Evolutionary conservation across 2,888 invertebrate species (phyloP).

Genomic region (Hypomecis atomaria): DNA sequence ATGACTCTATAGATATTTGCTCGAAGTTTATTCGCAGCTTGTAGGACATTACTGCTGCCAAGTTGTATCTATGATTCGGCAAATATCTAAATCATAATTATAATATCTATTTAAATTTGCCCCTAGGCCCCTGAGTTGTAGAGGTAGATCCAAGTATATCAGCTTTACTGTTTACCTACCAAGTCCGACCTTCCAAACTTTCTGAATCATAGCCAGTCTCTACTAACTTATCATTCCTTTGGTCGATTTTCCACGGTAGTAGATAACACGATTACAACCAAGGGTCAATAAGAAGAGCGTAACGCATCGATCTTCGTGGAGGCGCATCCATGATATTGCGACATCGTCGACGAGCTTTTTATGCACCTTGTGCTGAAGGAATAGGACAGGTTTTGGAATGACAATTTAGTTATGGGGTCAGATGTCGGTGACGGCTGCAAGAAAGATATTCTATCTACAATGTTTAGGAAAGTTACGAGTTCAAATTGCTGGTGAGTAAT

Average conservation of each 20-base stretch:
- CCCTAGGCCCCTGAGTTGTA: no score
- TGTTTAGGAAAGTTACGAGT: conserved; percentile 32
- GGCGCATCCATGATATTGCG: conserved; percentile 37
- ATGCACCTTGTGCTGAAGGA: conserved; percentile 17
- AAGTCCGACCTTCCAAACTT: neutral
- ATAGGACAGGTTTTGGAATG: conserved; percentile 11
- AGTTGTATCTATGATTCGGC: no score
- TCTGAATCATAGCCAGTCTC: neutral
- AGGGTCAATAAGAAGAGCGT: conserved; percentile 44
- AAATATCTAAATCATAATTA: no score
- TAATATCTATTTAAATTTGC: no score
- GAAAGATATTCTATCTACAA: conserved; percentile 22
- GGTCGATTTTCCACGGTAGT: conserved; percentile 19
- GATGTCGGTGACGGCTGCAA: conserved; percentile 38
- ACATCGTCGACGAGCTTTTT: conserved; percentile 23
- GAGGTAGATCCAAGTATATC: no score
- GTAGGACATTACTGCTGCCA: no score
- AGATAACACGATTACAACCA: conserved; percentile 37
- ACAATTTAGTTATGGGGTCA: conserved; percentile 32
- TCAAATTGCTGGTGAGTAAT: neutral
- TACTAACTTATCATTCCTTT: conserved; percentile 8
- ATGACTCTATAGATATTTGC: no score
- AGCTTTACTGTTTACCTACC: neutral
- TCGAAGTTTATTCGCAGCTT: no score
- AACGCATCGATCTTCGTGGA: conserved; percentile 41